phyloP scores from a whole-genome alignment of 2,797 vertebrate genomes.

The Aulostomus chinensis region DNA sequence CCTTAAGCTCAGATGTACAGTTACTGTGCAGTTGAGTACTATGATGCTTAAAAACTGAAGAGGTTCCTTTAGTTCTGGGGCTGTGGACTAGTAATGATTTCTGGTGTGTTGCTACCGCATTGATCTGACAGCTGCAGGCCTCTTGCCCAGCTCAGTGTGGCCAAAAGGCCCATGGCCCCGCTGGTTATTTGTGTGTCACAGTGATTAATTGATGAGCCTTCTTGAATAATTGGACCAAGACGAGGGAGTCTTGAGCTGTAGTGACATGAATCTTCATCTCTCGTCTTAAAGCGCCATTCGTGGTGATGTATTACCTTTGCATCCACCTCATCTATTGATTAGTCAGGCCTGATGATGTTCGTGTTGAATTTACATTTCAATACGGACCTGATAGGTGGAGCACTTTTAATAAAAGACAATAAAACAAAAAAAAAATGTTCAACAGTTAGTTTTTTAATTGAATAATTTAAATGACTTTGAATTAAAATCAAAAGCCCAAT shows the following conservation, averaged over 20 bases:
- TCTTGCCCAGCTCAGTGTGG: conserved; percentile 20
- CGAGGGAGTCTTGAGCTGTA: conserved; percentile 52
- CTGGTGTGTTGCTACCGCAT: conserved; percentile 19
- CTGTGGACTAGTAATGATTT: conserved; percentile 1
- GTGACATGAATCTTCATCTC: conserved; percentile 44
- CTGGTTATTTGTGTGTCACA: conserved; percentile 57
- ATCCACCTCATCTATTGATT: conserved; percentile 28
- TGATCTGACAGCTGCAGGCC: conserved; percentile 32
- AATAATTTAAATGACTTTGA: conserved; percentile 83
- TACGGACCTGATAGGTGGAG: neutral
- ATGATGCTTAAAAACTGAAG: too few relatives aligned
- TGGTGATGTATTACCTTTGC: conserved; percentile 33
- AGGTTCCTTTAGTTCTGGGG: conserved; percentile 10
- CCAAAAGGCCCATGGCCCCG: conserved; percentile 47
- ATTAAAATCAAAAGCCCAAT: conserved; percentile 77
- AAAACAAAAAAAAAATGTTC: conserved; percentile 35
- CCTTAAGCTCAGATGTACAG: too few relatives aligned
- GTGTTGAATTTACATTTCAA: conserved; percentile 12
- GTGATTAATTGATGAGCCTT: conserved; percentile 70
- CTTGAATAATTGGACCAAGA: conserved; percentile 63
- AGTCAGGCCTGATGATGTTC: conserved; percentile 7
- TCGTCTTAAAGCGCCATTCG: conserved; percentile 26
- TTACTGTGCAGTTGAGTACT: neutral
- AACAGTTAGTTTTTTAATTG: conserved; percentile 72
- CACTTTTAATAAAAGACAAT: conserved; percentile 34